Evolutionary conservation across 2,797 vertebrate genomes (phyloP).

Genomic region (Chelonia mydas): DNA sequence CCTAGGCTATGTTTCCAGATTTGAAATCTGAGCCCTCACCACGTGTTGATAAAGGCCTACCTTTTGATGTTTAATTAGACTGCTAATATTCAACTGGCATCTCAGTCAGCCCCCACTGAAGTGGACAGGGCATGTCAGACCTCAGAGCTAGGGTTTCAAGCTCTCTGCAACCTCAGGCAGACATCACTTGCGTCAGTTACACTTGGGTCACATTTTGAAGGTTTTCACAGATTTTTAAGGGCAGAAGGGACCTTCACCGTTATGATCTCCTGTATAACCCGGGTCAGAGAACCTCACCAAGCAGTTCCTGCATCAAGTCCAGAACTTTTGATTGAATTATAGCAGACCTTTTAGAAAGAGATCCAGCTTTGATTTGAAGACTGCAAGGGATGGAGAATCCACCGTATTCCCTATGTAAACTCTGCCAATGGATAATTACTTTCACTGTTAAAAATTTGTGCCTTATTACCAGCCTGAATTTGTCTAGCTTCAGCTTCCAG

Average conservation of each 20-base stretch:
- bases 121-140: rapidly evolving
- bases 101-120: background rate
- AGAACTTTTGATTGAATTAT: background rate
- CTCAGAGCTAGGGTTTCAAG: rapidly evolving
- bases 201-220: rapidly evolving
- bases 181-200: rapidly evolving
- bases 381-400: rapidly evolving
- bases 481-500: background rate
- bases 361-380: rapidly evolving
- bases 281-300: background rate
- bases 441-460: background rate
- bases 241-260: rapidly evolving
- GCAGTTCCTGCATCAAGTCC: background rate
- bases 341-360: background rate
- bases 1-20: background rate
- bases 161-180: background rate
- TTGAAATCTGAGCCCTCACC: background rate
- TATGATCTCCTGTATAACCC: background rate
- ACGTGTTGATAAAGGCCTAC: background rate
- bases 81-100: rapidly evolving
- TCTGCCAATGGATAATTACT: background rate
- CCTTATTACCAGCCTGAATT: background rate
- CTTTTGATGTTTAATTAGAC: background rate
- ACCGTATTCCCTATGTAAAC: background rate
- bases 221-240: rapidly evolving